Base-by-base conservation (phyloP, 2,888 invertebrate genomes). In the Amphipoea lucens region DNA sequence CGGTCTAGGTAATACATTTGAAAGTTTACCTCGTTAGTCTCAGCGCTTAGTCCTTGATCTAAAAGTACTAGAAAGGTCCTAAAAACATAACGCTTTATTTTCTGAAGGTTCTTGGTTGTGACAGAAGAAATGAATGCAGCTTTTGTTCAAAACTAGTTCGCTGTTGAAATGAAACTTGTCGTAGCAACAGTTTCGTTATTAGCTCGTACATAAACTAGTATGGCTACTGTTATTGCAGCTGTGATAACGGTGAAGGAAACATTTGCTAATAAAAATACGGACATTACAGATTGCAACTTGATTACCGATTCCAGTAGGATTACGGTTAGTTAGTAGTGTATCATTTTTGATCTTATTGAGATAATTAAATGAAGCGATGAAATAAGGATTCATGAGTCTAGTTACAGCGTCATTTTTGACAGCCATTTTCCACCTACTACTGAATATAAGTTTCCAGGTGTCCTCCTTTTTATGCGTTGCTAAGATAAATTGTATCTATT, bases 11-110 rank as follows among this genome's bases (percentile, higher is more conserved):
- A 87, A 85, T 89, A 77, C 81, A 67, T 81, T 84, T 82, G 76
- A 82, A 77, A 78, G 45, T 81, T 54, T 79, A 75, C 74, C 82
- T 87, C 83, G 86, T 90, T 90, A 84, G 83, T 67, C 65, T 48
- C 51, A 65, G 77, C 76, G 82, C 79, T 83, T 78, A 86, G 78
- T 57, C 57, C 17, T 83, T 51, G 70, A 83, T 71, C 36, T 65
- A 69, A 54, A 67, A 66, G 17, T 36, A 36, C 79, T 87, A n/a
- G 76, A 87, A 48, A 60, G 23, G 76, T n/a, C 51, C 12, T 54
- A 70, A 63, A 79, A 68, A 42, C 1, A 66, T n/a, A n/a, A 4
- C 0, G 20, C 45, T 29, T 62, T 67, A 12, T 60, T 65, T 67
- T 42, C 4, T 29, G 17, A 11, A 68, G 62, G 20, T 72, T 36